A percentile compares a stretch with the other conserved stretches of the same genome.
Conservation (phyloP, 2,888 invertebrate species). For the Spicauda simplicius region DNA sequence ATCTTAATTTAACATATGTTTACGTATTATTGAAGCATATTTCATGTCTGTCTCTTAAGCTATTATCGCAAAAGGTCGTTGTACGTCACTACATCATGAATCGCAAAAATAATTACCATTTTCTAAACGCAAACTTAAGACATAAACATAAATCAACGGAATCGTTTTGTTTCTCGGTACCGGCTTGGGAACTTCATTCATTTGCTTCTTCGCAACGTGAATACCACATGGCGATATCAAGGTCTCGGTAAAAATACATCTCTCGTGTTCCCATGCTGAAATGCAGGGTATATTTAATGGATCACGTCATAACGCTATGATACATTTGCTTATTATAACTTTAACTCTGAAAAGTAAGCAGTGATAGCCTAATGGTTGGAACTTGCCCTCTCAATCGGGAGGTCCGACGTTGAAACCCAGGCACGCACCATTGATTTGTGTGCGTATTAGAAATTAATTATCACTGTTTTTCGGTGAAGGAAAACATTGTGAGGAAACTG, state of each 20-base stretch:
- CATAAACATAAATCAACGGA: conserved; percentile 14
- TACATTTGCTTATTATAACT: background rate
- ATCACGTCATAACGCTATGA: background rate
- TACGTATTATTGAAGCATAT: too few relatives aligned
- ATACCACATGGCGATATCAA: conserved; percentile 51
- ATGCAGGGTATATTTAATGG: conserved; percentile 9
- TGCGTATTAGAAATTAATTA: too few relatives aligned
- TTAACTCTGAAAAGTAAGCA: too few relatives aligned
- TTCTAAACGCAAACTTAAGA: background rate
- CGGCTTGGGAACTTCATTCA: conserved; percentile 28
- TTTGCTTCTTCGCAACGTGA: conserved; percentile 38
- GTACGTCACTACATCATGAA: background rate
- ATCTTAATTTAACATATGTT: too few relatives aligned
- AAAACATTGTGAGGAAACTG: too few relatives aligned
- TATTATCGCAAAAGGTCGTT: too few relatives aligned
- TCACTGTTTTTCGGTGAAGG: too few relatives aligned
- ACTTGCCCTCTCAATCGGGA: too few relatives aligned
- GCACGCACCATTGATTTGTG: too few relatives aligned
- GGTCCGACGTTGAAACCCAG: too few relatives aligned
- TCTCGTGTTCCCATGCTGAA: conserved; percentile 25
- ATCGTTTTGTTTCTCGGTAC: conserved; percentile 27
- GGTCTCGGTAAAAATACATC: conserved; percentile 43
- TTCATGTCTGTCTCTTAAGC: too few relatives aligned
- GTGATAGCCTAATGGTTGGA: too few relatives aligned
- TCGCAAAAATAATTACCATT: background rate